Percentiles rank a stretch among this genome's conserved stretches.
Conservation (phyloP, 2,888 invertebrate species). For the Spodoptera littoralis region DNA sequence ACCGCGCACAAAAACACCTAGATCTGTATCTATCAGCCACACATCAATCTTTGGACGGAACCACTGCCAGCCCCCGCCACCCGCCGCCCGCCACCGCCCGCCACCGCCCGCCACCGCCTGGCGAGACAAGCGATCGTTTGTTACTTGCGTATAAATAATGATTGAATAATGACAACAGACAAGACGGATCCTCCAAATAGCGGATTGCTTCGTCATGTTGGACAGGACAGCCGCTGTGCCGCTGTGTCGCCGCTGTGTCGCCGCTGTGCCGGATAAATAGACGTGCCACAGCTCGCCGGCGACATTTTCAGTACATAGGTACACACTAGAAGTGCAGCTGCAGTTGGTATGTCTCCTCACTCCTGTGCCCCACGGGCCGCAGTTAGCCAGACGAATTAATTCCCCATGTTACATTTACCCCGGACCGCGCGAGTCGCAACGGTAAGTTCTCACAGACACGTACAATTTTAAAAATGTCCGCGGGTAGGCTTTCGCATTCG, state of each 20-base stretch:
- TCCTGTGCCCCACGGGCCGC: no score
- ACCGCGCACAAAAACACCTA: slow-evolving; percentile 62
- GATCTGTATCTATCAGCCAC: slow-evolving; percentile 74
- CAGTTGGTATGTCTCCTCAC: no score
- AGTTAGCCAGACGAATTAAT: slow-evolving; percentile 55
- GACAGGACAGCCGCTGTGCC: slow-evolving; percentile 21
- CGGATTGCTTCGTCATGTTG: slow-evolving; percentile 56
- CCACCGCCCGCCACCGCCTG: slow-evolving; percentile 22
- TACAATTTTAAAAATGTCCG: slow-evolving; percentile 77
- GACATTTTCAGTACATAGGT: no score
- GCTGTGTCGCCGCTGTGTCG: slow-evolving; percentile 1
- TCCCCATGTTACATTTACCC: slow-evolving; percentile 61
- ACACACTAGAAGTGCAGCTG: no score
- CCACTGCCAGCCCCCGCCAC: slow-evolving; percentile 20
- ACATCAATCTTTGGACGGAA: slow-evolving; percentile 73
- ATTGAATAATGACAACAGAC: slow-evolving; percentile 61
- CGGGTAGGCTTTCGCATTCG: slow-evolving; percentile 72
- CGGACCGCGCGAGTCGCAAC: slow-evolving; percentile 41
- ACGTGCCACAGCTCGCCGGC: no score
- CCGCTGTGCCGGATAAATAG: neutral
- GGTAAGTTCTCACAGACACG: slow-evolving; percentile 74
- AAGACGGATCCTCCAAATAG: slow-evolving; percentile 42
- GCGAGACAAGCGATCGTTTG: slow-evolving; percentile 62
- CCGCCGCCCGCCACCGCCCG: slow-evolving; percentile 25
- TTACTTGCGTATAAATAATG: slow-evolving; percentile 67